Base-by-base conservation (phyloP, 2,797 vertebrate species). In the Xyrichtys novacula region DNA sequence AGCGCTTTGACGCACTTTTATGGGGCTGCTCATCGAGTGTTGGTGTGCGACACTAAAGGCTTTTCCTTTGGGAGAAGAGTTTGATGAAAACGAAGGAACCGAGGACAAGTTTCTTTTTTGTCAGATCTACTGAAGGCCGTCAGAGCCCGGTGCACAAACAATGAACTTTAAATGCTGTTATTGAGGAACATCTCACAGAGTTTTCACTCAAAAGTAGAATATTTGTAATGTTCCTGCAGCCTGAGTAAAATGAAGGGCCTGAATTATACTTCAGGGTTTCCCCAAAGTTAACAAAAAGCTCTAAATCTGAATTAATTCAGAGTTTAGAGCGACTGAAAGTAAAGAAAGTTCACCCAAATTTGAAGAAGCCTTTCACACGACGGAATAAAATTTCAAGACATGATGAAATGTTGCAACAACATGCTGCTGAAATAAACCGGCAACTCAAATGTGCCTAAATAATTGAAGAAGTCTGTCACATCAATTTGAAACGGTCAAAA, bases 341-440 rank as follows among this genome's bases (percentile, higher is more conserved):
- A 44, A 3, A 50, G 22, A 17, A 6, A 7, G 40, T 19, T 14
- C 12, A 48, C 16, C 28, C 1, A 0, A n/a, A 42, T 65, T 52
- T 38, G 65, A 65, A 46, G 44, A 26, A 16, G 48, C 19, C 29
- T 29, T 20, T 3, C n/a, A 22, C 36, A n/a, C 22, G 8, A 6
- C 22, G 25, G 44, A 54, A 17, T 32, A 46, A 71, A 69, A 61
- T 50, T 43, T 59, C 3, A 53, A 64, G 65, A 66, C 23, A 14
- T 76, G 71, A 73, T 71, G 59, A 65, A 71, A 75, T 36, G 38
- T 52, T 76, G 50, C 62, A 73, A 47, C 52, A 65, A 53, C 19
- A 20, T 31, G 50, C 55, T 26, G 65, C 26, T 48, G 5, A 68
- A 65, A 70, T 64, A 49, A 61, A 67, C 16, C 68, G 31, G 31